Base-by-base conservation (phyloP, 2,888 invertebrate species). In the Ormyrus nitidulus region DNA sequence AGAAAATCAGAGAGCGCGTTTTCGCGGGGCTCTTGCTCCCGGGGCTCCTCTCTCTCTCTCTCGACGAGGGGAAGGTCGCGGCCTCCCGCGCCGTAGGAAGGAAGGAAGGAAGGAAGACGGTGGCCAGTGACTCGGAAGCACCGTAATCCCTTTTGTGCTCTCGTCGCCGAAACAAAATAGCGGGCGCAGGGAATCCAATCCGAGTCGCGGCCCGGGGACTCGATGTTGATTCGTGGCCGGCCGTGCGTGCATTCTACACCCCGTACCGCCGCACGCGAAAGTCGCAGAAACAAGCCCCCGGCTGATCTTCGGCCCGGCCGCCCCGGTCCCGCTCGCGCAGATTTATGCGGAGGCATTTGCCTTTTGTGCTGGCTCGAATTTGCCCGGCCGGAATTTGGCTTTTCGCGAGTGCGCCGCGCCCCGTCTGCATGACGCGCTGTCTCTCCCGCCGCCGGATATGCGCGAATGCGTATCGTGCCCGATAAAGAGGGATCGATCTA, bases 81-180 rank as follows among this genome's bases (percentile, higher is more conserved):
- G 8, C 53, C 3, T 54, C 49, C 51, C 34, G 44, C 13, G 13
- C 19, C 10, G 54, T 58, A 69, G 68, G 34, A 64, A 58, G 69
- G 51, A 49, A 48, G 51, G 71, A 58, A 75, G 80, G 72, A 83
- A 62, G 69, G 66, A 80, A 64, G 71, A 65, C 69, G 59, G n/a
- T 64, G 74, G 79, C 68, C 77, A 86, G 82, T 85, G 85, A 86
- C 86, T 86, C 84, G 86, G 85, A 86, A 87, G 85, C 34, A 4
- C 82, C 84, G 83, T 85, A 87, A 88, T 87, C 86, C 83, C 85
- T 84, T 83, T 84, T 85, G 84, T 85, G 84, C 83, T 3, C 34
- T 77, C 79, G 76, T 81, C 78, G 65, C 76, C 80, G 84, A 86
- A 86, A 88, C 86, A 85, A 85, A 85, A 85, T 85, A 85, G 85